Evolutionary conservation across 2,113 vertebrate genomes (phyloP).

Genomic region (Syrmaticus mikado): DNA sequence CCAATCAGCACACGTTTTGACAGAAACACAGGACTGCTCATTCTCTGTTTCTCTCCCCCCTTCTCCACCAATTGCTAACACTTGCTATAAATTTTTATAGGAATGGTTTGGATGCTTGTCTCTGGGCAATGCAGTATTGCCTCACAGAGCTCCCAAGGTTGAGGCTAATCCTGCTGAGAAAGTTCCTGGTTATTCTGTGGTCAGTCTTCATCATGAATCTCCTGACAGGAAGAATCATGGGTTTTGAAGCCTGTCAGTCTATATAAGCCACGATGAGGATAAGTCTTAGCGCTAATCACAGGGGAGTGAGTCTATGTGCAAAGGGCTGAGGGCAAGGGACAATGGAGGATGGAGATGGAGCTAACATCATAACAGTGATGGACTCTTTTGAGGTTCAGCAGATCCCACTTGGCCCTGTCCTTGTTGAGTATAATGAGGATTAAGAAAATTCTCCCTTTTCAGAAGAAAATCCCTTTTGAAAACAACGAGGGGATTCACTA

Average conservation of each 20-base stretch:
- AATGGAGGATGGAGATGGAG: background rate
- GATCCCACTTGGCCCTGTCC: background rate
- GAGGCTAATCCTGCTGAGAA: background rate
- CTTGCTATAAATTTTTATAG: background rate
- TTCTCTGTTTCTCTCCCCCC: constrained; percentile 3
- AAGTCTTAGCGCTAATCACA: background rate
- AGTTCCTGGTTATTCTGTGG: background rate
- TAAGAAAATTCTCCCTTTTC: background rate
- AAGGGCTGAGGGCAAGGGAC: background rate
- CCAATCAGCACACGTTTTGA: constrained; percentile 61
- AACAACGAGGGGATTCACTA: background rate
- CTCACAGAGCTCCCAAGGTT: background rate
- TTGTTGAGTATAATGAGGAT: background rate
- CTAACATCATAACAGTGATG: background rate
- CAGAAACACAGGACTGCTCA: constrained; percentile 40
- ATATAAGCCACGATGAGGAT: background rate
- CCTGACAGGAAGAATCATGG: background rate
- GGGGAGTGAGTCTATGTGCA: background rate
- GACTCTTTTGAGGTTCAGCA: background rate
- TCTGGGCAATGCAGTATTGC: background rate
- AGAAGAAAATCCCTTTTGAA: constrained; percentile 1
- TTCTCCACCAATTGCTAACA: background rate
- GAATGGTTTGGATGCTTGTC: background rate
- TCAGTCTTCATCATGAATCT: background rate
- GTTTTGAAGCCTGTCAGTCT: background rate